Evolutionary conservation across 2,888 invertebrate species (phyloP), one percentile per base, ranked within the genome.

Genomic region (Thelaira solivaga): DNA sequence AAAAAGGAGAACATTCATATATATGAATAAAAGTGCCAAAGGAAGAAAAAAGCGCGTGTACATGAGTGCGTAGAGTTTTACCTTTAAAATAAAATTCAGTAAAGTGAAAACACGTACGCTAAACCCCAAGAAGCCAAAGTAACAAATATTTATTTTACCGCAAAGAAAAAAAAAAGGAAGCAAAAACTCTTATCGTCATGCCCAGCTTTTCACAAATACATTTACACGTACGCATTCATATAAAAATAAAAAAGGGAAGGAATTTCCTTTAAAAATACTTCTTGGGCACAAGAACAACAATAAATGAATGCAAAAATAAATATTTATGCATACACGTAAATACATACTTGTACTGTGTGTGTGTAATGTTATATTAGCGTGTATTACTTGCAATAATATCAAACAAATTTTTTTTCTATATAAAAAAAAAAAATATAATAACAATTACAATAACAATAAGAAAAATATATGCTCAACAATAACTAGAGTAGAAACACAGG

Each of bases 51-150:
- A 36, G 39, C n/a, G 16, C 41, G 65, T 61, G 36, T 55, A 31
- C 22, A 67, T 55, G 24, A 64, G 53, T 29, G 45, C 45, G 53
- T 62, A n/a, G 45, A 45, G 36, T 36, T 57, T 47, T 16, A 65
- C 47, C 10, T 65, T 59, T 29, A n/a, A 43, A 29, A 82, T 75
- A 82, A 84, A 82, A 51, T 13, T 11, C 13, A 5, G 34, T 55
- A 39, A 59, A 64, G 57, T 36, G 31, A 69, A 20, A 65, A 65
- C 69, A 78, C 78, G 74, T 78, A 65, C 64, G 29, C 39, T 45
- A 55, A 34, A 36, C 18, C 22, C 29, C 41, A 53, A 31, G 47
- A 24, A 34, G 41, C 20, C 26, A 71, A 61, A 45, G 49, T 13
- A 73, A 57, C 41, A 49, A 49, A 49, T 29, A 51, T 59, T 59